Percentiles rank a stretch among this genome's conserved stretches.
Evolutionary conservation across 2,888 invertebrate species (phyloP).

Genomic region (Andrena minutula): DNA sequence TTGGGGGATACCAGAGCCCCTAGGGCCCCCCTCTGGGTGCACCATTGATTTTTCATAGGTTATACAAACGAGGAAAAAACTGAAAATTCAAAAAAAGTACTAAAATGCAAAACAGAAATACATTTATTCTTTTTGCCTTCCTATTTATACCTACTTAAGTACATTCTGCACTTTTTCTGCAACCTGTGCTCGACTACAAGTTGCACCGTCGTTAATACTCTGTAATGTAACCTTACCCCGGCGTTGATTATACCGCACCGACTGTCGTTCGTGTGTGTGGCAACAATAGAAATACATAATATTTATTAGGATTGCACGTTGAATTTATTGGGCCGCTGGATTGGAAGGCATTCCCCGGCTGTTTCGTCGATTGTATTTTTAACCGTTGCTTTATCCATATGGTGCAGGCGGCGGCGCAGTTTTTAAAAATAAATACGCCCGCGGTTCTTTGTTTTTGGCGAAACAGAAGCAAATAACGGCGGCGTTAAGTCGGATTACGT

Average conservation of each 20-base stretch:
- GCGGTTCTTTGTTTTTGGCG: constrained; percentile 15
- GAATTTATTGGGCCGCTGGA: constrained; percentile 34
- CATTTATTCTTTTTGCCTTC: too few species aligned
- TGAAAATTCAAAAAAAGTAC: too few species aligned
- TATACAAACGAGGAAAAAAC: too few species aligned
- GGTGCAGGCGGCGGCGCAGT: constrained; percentile 13
- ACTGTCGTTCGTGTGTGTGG: constrained; percentile 21
- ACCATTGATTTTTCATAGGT: too few species aligned
- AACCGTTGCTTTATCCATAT: constrained; percentile 52
- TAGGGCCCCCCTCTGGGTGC: too few species aligned
- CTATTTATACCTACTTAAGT: too few species aligned
- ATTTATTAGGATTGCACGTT: constrained; percentile 48
- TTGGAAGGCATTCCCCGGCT: constrained; percentile 21
- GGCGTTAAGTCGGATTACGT: constrained; percentile 47
- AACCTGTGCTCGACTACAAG: constrained; percentile 12
- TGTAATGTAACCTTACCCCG: constrained; percentile 47
- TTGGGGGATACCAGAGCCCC: too few species aligned
- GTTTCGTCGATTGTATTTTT: constrained; percentile 60
- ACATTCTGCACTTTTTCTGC: neutral
- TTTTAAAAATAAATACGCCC: constrained; percentile 48
- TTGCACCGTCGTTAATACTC: constrained; percentile 32
- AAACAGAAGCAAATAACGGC: constrained; percentile 39
- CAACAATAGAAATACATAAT: constrained; percentile 30
- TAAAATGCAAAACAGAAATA: too few species aligned
- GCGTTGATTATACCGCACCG: constrained; percentile 35